Evolutionary conservation across 1,140 invertebrate genomes (phyloP), one percentile per base, ranked within the genome.

Genomic region (Lucilia cuprina): DNA sequence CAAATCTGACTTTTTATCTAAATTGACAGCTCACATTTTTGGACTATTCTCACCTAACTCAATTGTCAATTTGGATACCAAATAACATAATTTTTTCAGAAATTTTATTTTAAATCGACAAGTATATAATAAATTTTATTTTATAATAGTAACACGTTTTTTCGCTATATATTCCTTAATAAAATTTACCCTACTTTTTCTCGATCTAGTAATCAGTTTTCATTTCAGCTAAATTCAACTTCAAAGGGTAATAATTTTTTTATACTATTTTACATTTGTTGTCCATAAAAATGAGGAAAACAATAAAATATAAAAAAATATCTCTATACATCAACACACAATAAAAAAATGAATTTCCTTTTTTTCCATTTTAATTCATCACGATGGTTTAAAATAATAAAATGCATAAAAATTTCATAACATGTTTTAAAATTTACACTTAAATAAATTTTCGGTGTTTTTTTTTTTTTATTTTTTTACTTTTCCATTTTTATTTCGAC

Each of bases 361-460:
- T 55, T n/a, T n/a, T 19, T 70, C 21, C n/a, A 70, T 70, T 70
- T 70, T 70, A 60, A 70, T 70, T 70, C 65, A 70, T 70, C n/a
- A 70, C n/a, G n/a, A 70, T 21, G 19, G 65, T 70, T 70, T 70
- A 25, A 70, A 70, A 70, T 70, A 70, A 70, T 70, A 70, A 70
- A 70, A 70, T 70, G n/a, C 65, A 70, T 70, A 70, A 21, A 70
- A 21, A 21, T 25, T 70, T 70, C 21, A 70, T 70, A 60, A 60
- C 13, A 12, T 21, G 1, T 21, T 70, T 21, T 25, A 21, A 70
- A 70, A 70, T 70, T 70, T 70, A 70, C 65, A 70, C 19, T 70
- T 70, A 70, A 70, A 19, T n/a, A 70, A 70, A n/a, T 60, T 60
- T 60, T 60, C 14, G 55, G 55, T 60, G n/a, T 14, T n/a, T 60